Percentiles rank a stretch among this genome's conserved stretches.
These are phyloP conservation scores for Psephotus haematonotus DNA, from an alignment of 2,113 vertebrate genomes.

Conservation along the genomic window DNA sequence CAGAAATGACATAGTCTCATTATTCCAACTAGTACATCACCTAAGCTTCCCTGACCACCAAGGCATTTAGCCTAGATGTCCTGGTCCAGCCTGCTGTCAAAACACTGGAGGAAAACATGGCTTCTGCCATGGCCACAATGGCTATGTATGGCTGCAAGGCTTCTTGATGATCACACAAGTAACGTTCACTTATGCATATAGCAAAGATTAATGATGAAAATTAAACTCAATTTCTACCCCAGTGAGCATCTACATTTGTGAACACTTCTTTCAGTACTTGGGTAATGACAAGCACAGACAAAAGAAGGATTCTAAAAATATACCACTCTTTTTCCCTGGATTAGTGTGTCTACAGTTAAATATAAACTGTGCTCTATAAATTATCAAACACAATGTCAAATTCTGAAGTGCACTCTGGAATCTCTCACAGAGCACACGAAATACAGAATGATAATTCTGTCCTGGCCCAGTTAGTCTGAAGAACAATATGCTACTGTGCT, in stretches of 20 bases:
- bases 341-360: slow-evolving; percentile 67
- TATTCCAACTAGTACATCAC: neutral
- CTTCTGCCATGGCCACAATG: accelerated
- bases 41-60: neutral
- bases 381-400: slow-evolving; percentile 66
- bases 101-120: neutral
- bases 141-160: accelerated
- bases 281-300: slow-evolving; percentile 44
- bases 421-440: neutral
- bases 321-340: slow-evolving; percentile 44
- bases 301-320: slow-evolving; percentile 61
- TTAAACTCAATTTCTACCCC: slow-evolving; percentile 14
- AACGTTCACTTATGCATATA: neutral
- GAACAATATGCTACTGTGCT: slow-evolving; percentile 27
- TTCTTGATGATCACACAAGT: neutral
- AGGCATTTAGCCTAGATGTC: neutral
- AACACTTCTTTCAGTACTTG: neutral
- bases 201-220: neutral
- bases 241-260: neutral
- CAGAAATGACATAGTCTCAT: neutral
- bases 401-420: slow-evolving; percentile 45
- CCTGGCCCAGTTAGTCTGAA: slow-evolving; percentile 47
- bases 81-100: neutral
- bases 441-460: slow-evolving; percentile 35
- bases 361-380: slow-evolving; percentile 66